Evolutionary conservation across 2,888 invertebrate species (phyloP), one percentile per base, ranked within the genome.

Genomic region (Apeira syringaria): DNA sequence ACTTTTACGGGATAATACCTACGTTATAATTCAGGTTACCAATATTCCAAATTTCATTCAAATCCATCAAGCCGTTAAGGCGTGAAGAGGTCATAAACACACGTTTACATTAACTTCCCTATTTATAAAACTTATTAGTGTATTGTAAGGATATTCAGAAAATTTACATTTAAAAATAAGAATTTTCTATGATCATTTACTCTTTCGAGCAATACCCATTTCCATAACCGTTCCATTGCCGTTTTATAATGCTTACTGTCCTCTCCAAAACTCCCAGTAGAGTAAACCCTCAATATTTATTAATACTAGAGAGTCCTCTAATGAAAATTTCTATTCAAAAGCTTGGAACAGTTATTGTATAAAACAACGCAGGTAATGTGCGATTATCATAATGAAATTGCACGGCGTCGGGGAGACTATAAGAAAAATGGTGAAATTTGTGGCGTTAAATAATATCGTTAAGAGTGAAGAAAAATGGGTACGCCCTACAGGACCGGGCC

Each of bases 371-470:
- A 70, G 74, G 79, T 78, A 74, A 79, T 77, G 61, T 68, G 70
- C 81, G 84, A 85, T 86, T 85, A 85, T 75, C 84, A 87, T 88
- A 87, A 87, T 85, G 80, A 86, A 87, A 88, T 85, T 81, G 81
- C 74, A 66, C 65, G 69, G 78, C 71, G 74, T 77, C 61, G 66
- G 66, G 65, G 67, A 50, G 53, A 47, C 71, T 67, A 66, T 70
- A 76, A 80, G 82, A 83, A 83, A 84, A 85, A 85, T 81, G 77
- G 73, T 69, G 64, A 85, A 87, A 86, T 85, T 87, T 85, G 85
- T 80, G 86, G 82, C 79, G 73, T 79, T 85, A 85, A 87, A 88
- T 87, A 88, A 88, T 88, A 88, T 80, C 84, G 85, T 85, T 86
- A 80, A 80, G 75, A 80, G 72, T 66, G 66, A 76, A 84, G 85